Conservation (phyloP, 2,113 vertebrate genomes). For the Zosterops hypoxanthus region DNA sequence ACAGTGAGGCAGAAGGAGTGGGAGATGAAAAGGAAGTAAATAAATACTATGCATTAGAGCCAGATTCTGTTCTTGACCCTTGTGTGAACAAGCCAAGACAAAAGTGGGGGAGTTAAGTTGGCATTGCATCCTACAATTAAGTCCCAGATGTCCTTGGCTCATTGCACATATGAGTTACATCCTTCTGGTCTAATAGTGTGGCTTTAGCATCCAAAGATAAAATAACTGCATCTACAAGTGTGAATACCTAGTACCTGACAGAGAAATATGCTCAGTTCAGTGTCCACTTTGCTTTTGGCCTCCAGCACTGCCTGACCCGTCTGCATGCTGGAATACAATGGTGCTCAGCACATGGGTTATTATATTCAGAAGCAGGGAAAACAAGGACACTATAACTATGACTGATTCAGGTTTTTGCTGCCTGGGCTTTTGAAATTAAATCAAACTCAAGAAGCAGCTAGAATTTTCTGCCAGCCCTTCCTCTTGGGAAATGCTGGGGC, state of each 20-base stretch:
- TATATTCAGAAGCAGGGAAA: not conserved
- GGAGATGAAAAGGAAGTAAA: not conserved
- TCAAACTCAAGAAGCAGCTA: conserved; percentile 53
- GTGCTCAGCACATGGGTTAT: not conserved
- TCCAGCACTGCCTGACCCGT: not conserved
- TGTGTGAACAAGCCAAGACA: not conserved
- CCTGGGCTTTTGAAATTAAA: not conserved
- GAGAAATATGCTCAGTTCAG: not conserved
- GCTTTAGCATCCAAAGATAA: not conserved
- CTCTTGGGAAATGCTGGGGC: not conserved
- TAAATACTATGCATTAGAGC: not conserved
- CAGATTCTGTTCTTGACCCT: not conserved
- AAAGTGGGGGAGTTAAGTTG: not conserved
- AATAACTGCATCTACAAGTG: not conserved
- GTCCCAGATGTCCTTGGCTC: not conserved
- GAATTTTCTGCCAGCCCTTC: conserved; percentile 33
- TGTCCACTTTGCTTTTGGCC: not conserved
- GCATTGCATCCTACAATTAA: not conserved
- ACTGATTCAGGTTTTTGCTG: not conserved
- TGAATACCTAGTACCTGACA: not conserved
- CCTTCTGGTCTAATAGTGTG: not conserved
- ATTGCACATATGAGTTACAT: not conserved
- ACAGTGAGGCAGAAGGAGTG: not conserved
- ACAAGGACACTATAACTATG: not conserved
- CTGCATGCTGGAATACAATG: not conserved